Percentiles rank a stretch among this genome's conserved stretches.
Evolutionary conservation across 2,888 invertebrate species (phyloP).

Genomic region (Sabatieria punctata): DNA sequence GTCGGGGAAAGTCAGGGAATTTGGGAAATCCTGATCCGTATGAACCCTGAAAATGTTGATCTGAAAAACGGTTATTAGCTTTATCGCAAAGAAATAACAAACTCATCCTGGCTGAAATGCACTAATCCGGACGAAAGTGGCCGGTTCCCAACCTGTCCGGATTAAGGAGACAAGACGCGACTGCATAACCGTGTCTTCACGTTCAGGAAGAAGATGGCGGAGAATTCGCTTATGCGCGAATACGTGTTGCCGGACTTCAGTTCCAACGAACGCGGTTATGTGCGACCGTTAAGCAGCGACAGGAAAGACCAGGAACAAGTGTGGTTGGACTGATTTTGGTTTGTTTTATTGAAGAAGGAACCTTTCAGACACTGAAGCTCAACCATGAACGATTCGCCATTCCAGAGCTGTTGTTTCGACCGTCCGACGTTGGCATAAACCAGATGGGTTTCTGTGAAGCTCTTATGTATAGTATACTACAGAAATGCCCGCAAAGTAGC

Average conservation of each 20-base stretch:
- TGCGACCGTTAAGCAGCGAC: constrained; percentile 34
- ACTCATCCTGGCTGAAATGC: too few relatives aligned
- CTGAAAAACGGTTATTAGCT: too few relatives aligned
- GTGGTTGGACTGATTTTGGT: background rate
- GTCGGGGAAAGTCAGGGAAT: too few relatives aligned
- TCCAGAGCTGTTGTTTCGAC: constrained; percentile 82
- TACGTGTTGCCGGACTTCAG: constrained; percentile 94
- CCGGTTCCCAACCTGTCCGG: too few relatives aligned
- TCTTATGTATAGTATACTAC: constrained; percentile 54
- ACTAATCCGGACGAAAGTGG: too few relatives aligned
- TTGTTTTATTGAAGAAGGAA: background rate
- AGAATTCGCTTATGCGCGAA: constrained; percentile 55
- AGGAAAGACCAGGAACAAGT: too few relatives aligned
- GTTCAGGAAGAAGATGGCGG: constrained; percentile 31
- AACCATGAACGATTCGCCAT: constrained; percentile 84
- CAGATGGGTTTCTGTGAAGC: constrained; percentile 81
- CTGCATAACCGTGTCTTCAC: too few relatives aligned
- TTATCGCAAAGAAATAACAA: too few relatives aligned
- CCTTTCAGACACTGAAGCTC: constrained; percentile 54
- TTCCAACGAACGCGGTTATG: constrained; percentile 60
- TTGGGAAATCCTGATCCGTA: too few relatives aligned
- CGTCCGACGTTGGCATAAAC: constrained; percentile 77
- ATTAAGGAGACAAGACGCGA: too few relatives aligned
- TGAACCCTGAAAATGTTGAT: constrained; percentile 1
- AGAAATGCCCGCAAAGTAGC: constrained; percentile 47